Conservation (phyloP, 2,797 vertebrate species). For the Fistularia tabacaria region DNA sequence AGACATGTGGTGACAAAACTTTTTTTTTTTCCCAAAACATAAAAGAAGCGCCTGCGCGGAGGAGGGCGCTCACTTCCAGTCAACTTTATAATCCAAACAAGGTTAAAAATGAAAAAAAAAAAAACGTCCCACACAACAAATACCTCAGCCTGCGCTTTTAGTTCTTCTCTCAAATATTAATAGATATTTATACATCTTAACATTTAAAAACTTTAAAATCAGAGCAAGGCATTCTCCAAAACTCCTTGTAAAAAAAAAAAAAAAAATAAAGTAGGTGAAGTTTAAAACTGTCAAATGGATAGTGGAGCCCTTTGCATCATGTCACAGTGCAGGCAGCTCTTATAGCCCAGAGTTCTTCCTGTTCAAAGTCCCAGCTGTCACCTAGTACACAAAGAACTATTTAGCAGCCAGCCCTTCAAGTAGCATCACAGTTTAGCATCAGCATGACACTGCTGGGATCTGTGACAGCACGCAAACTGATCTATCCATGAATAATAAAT, state of each 20-base stretch:
- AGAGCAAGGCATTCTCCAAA: conserved; percentile 9
- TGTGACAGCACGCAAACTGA: conserved; percentile 78
- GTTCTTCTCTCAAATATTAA: too few relatives aligned
- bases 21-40: conserved; percentile 13
- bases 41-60: conserved; percentile 19
- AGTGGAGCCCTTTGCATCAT: conserved; percentile 63
- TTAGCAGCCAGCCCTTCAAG: conserved; percentile 81
- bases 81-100: conserved; percentile 19
- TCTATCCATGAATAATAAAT: conserved; percentile 82
- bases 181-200: too few relatives aligned
- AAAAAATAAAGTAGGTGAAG: conserved; percentile 47
- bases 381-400: conserved; percentile 82
- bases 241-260: conserved; percentile 6
- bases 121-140: conserved; percentile 2
- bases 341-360: conserved; percentile 73
- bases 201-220: conserved; percentile 13
- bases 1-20: conserved; percentile 39
- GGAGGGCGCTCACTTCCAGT: conserved; percentile 12
- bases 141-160: not conserved
- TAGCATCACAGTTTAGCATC: conserved; percentile 82
- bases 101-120: not conserved
- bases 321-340: conserved; percentile 63
- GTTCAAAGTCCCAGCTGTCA: conserved; percentile 79
- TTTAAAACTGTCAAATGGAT: conserved; percentile 62
- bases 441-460: conserved; percentile 75